Evolutionary conservation across 2,888 invertebrate species (phyloP).

Genomic region (Ptychoptera albimana): DNA sequence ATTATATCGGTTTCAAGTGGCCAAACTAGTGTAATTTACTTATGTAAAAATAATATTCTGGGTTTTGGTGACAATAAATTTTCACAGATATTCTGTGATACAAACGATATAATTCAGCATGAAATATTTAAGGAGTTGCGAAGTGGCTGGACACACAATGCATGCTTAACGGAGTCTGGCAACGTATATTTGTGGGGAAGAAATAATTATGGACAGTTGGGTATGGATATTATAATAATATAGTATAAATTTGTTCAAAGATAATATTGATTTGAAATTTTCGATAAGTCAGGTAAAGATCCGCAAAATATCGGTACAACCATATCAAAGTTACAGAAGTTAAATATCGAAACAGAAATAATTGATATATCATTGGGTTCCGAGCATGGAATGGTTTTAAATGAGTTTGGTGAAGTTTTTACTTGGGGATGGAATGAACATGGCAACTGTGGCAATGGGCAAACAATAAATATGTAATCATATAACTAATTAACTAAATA

Average conservation of each 20-base stretch:
- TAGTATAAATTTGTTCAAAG: too few relatives aligned
- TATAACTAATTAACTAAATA: background rate
- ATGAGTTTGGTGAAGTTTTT: constrained; percentile 45
- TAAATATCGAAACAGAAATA: constrained; percentile 22
- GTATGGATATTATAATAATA: constrained; percentile 17
- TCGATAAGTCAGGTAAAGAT: constrained; percentile 15
- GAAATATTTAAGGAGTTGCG: too few relatives aligned
- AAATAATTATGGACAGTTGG: constrained; percentile 67
- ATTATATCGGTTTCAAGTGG: constrained; percentile 56
- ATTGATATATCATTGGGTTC: constrained; percentile 39
- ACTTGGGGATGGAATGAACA: constrained; percentile 90
- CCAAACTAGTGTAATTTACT: constrained; percentile 39
- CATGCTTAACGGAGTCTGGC: constrained; percentile 43
- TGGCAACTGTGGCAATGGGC: constrained; percentile 62
- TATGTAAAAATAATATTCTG: constrained; percentile 32
- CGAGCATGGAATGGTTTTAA: constrained; percentile 60
- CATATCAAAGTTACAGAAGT: too few relatives aligned
- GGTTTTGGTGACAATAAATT: constrained; percentile 71
- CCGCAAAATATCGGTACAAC: too few relatives aligned
- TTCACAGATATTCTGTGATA: constrained; percentile 26
- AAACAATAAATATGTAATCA: constrained; percentile 25
- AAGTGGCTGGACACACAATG: constrained; percentile 64
- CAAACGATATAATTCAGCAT: too few relatives aligned
- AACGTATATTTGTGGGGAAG: constrained; percentile 61
- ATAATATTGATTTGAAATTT: constrained; percentile 16